Evolutionary conservation across 2,797 vertebrate species (phyloP), one percentile per base, ranked within the genome.

Genomic region (Microctenopoma lineatum): DNA sequence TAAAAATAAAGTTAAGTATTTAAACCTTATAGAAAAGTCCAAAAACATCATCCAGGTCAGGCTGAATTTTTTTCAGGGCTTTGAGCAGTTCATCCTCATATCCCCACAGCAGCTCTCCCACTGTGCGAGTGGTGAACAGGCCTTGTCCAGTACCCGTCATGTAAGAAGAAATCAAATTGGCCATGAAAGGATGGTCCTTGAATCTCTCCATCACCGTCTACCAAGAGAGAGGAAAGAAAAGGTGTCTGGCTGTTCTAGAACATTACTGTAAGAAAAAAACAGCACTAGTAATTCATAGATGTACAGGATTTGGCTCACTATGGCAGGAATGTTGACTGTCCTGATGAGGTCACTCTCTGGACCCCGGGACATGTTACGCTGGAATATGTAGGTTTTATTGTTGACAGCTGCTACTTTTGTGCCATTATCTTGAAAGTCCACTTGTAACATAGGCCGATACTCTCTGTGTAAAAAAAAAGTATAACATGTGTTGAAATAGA

Each of bases 11-110:
- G 29, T 18, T 29, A 25, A 0, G 2, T 27, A 14, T 41, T 50
- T 9, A 87, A 80, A 98, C 98, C 94, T 96, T 95, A 60, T 93
- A 94, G 83, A 98, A 98, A 18, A 97, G 92, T 16, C 98, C 98
- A 12, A 99, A 98, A 9, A 92, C 54, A 0, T 90, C 79, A 38
- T 96, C 93, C 1, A 97, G 4, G 0, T 86, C 66, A 0, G 85
- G 92, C 0, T 18, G 8, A 0, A 97, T 0, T 0, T 0, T 0
- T 0, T 91, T 87, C 16, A 96, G 48, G 1, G 80, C 9, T 42
- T 90, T 91, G 13, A 99, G 92, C 6, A 99, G 79, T 16, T 45
- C 73, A 59, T 98, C 98, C 60, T 91, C 92, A 79, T 98, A 99
- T 29, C 97, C 97, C 97, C 98, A 99, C 15, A 99, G 94, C 27